phyloP scores from a whole-genome alignment of 2,888 invertebrate genomes.

The Macrophya annulata region DNA sequence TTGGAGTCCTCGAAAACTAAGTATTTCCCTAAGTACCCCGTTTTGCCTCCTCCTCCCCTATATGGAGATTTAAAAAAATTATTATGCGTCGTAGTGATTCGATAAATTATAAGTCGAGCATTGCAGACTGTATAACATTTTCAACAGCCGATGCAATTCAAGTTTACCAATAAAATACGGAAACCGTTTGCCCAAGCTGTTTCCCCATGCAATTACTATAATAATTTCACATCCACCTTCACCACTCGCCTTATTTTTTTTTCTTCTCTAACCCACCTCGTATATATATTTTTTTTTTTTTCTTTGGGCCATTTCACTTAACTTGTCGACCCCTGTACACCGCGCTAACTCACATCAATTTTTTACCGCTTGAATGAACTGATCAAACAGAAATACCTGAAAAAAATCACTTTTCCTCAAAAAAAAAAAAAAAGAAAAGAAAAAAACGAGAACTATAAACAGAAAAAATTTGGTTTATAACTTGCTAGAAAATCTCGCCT shows the following conservation, averaged over 20 bases:
- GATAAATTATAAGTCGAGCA: no score
- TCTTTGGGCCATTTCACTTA: constrained; percentile 15
- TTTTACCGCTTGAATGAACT: neutral
- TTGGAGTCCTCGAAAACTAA: no score
- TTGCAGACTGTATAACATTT: neutral
- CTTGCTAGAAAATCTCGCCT: neutral
- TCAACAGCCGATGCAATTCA: neutral
- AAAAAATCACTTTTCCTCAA: neutral
- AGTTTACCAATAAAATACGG: neutral
- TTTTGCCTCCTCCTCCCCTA: no score
- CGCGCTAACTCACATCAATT: constrained; percentile 14
- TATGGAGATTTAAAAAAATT: no score
- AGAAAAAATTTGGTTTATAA: neutral
- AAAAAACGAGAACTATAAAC: no score
- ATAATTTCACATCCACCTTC: constrained; percentile 20
- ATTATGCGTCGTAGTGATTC: no score
- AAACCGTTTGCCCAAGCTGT: constrained; percentile 30
- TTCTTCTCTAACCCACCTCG: neutral
- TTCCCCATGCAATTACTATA: neutral
- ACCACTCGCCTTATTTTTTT: neutral
- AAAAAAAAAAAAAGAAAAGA: neutral
- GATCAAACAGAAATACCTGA: neutral
- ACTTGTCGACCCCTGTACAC: neutral
- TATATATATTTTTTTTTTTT: neutral
- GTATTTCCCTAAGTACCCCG: no score